phyloP scores from a whole-genome alignment of 2,113 vertebrate species.

The Corvus cornix region DNA sequence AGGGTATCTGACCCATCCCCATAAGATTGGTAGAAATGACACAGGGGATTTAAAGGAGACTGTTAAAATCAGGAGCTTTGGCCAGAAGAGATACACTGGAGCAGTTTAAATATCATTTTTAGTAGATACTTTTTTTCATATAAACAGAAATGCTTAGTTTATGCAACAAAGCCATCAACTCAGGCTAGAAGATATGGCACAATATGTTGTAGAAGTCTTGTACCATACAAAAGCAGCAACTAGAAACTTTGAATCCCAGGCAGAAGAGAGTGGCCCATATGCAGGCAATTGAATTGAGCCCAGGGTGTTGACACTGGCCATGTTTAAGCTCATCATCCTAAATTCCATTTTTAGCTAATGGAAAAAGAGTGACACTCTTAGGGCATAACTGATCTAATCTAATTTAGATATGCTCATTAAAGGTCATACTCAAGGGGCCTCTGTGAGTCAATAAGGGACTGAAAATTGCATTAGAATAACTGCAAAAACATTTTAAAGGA shows the following conservation, averaged over 20 bases:
- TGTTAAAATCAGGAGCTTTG: not conserved
- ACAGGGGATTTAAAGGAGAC: not conserved
- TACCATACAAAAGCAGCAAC: not conserved
- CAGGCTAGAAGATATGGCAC: not conserved
- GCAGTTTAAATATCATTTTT: not conserved
- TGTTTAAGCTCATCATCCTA: not conserved
- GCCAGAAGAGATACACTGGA: not conserved
- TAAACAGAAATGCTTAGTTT: not conserved
- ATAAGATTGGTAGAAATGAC: not conserved
- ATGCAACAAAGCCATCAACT: not conserved
- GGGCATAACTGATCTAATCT: not conserved
- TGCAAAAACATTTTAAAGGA: not conserved
- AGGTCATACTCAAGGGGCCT: not conserved
- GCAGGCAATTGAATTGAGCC: not conserved
- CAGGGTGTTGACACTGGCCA: not conserved
- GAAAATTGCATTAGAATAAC: not conserved
- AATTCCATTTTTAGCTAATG: not conserved
- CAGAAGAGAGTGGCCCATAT: not conserved
- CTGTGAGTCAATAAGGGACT: not conserved
- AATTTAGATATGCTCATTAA: conserved; percentile 23
- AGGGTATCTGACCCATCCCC: not conserved
- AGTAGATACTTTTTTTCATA: not conserved
- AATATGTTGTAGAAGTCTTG: not conserved
- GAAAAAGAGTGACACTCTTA: not conserved
- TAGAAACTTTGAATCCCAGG: not conserved